Conservation (phyloP, 2,113 vertebrate genomes). For the Phalacrocorax carbo region DNA sequence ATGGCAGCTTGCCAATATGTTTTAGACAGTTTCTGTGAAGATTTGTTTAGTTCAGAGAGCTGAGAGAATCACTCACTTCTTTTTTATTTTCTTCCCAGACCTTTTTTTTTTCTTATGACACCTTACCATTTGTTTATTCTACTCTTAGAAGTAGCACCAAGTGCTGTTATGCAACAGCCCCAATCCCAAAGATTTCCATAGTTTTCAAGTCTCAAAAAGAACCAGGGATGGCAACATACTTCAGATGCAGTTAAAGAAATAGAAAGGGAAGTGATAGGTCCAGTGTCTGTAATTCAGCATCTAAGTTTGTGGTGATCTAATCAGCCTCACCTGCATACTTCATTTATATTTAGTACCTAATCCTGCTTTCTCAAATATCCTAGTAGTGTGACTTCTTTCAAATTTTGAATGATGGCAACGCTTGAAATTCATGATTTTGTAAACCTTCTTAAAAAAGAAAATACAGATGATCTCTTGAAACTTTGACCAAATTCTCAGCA, state of each 20-base stretch:
- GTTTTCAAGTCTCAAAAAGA: background rate
- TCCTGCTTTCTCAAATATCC: background rate
- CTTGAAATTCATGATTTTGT: background rate
- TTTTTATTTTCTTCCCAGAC: background rate
- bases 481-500: background rate
- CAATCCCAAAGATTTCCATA: fast-evolving
- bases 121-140: background rate
- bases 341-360: background rate
- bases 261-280: background rate
- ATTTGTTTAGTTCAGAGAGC: background rate
- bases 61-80: background rate
- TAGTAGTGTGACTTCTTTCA: background rate
- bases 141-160: background rate
- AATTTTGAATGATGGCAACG: background rate
- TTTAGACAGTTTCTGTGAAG: background rate
- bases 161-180: background rate
- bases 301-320: background rate
- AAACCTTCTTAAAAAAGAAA: background rate
- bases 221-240: fast-evolving
- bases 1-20: background rate
- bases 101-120: background rate
- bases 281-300: background rate
- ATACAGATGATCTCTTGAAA: background rate
- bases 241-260: background rate
- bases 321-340: background rate